A percentile compares a stretch with the other conserved stretches of the same genome.
phyloP scores from a whole-genome alignment of 1,140 invertebrate species.

The Brachionus angularis region DNA sequence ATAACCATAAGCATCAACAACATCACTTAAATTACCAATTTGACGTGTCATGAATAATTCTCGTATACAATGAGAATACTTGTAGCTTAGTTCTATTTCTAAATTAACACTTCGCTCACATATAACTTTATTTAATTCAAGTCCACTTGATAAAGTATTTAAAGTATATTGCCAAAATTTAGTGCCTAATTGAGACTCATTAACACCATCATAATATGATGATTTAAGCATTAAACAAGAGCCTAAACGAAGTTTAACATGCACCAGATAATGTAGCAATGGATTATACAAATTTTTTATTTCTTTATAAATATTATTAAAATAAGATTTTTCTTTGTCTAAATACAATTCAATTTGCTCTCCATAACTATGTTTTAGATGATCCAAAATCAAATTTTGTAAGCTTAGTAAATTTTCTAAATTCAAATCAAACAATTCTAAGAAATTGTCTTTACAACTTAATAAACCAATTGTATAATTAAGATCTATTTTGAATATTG shows the following conservation, averaged over 20 bases:
- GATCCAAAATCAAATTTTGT: not conserved
- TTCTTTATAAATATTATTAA: constrained; percentile 15
- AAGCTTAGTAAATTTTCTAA: not conserved
- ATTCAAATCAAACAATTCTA: not conserved
- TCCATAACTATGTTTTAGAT: not conserved
- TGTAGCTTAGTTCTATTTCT: constrained; percentile 33
- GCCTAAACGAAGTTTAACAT: not conserved
- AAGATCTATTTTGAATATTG: not conserved
- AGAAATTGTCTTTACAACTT: not conserved
- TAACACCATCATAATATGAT: constrained; percentile 2
- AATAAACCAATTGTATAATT: not conserved
- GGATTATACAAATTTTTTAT: constrained; percentile 41
- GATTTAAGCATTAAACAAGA: constrained; percentile 28
- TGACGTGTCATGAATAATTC: constrained; percentile 24
- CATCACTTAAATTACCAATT: not conserved
- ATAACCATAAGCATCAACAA: constrained; percentile 27
- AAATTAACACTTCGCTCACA: constrained; percentile 4
- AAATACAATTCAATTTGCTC: constrained; percentile 12
- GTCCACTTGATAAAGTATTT: not conserved
- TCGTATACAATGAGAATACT: constrained; percentile 17
- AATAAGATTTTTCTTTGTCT: constrained; percentile 12
- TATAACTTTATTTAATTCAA: constrained; percentile 27
- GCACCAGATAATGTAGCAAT: constrained; percentile 14
- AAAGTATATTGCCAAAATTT: constrained; percentile 19
- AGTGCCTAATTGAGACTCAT: not conserved